Evolutionary conservation across 1,140 invertebrate genomes (phyloP), one percentile per base, ranked within the genome.

Genomic region (Danaus melanippus): DNA sequence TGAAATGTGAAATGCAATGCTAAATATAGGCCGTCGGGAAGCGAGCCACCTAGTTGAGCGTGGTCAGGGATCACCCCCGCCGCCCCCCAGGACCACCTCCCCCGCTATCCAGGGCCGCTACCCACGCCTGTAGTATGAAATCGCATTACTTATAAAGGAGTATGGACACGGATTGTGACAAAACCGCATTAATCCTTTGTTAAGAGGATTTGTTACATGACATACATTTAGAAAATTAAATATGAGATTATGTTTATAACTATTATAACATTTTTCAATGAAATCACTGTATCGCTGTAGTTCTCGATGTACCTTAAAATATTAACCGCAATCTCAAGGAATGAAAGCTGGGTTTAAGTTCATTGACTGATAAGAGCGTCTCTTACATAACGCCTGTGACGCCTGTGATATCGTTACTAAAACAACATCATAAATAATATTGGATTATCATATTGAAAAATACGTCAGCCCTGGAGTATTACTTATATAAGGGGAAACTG

Each of bases 1-100:
- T 60, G 67, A 77, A 80, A 75, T 79, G 66, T 60, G 67, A 77
- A 80, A 75, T 79, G 77, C 78, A 77, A 66, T 58, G 71, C 83
- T 84, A 84, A 86, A 84, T 86, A 86, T 86, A 86, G 80, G 72
- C 65, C 76, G 76, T 58, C 55, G 65, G 66, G 66, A 67, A 68
- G 64, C 59, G 66, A 60, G 47, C 60, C 62, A 64, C 63, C 66
- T 67, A 65, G 79, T 81, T 86, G 79, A 74, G 71, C 72, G 65
- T 82, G 82, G 82, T 86, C 80, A 86, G 77, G 82, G 71, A 60
- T 71, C 55, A 47, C 50, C 39, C 59, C 64, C 64, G 66, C 60
- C 61, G 60, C 50, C 57, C 54, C 55, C 58, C 60, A 51, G 57
- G 49, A 58, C 46, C 51, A 21, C 54, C 64, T 15, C 57, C 53